Percentiles rank a stretch among this genome's conserved stretches.
Evolutionary conservation across 2,888 invertebrate genomes (phyloP).

Genomic region (Chloroclystis v-ata): DNA sequence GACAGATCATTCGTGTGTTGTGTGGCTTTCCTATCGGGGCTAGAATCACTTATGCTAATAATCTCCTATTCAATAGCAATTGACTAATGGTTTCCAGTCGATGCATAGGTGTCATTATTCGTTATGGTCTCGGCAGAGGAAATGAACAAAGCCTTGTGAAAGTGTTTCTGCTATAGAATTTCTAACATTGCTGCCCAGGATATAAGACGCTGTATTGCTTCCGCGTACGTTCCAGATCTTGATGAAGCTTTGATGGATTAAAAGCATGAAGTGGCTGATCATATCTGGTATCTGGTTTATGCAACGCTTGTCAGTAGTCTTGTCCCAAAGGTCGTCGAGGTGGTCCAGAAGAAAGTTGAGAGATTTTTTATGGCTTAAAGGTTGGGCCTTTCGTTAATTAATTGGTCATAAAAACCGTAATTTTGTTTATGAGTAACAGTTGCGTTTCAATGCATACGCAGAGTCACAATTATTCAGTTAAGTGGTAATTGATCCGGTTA

Average conservation of each 20-base stretch:
- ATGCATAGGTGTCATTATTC: constrained; percentile 31
- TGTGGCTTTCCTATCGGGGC: constrained; percentile 8
- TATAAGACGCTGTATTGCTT: constrained; percentile 12
- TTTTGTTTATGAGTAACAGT: not conserved
- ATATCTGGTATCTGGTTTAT: constrained; percentile 35
- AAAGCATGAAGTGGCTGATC: constrained; percentile 36
- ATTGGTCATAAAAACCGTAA: constrained; percentile 12
- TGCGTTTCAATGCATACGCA: not conserved
- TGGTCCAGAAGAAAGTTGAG: constrained; percentile 27
- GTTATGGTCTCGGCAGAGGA: constrained; percentile 35
- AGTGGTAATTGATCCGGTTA: not conserved
- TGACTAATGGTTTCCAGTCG: constrained; percentile 27
- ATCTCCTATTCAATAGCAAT: constrained; percentile 23
- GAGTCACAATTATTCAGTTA: not conserved
- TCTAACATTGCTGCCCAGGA: constrained; percentile 1
- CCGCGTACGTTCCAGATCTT: constrained; percentile 31
- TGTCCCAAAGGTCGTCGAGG: constrained; percentile 25
- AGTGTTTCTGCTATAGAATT: constrained; percentile 25
- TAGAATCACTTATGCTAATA: constrained; percentile 17
- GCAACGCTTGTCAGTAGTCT: constrained; percentile 24
- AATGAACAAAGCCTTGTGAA: constrained; percentile 44
- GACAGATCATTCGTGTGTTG: constrained; percentile 4
- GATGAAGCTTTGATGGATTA: constrained; percentile 42
- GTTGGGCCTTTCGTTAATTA: constrained; percentile 20
- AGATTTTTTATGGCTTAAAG: constrained; percentile 18